These are phyloP conservation scores for Acanthisitta chloris DNA, from an alignment of 2,113 vertebrate species.

Conservation along the genomic window DNA sequence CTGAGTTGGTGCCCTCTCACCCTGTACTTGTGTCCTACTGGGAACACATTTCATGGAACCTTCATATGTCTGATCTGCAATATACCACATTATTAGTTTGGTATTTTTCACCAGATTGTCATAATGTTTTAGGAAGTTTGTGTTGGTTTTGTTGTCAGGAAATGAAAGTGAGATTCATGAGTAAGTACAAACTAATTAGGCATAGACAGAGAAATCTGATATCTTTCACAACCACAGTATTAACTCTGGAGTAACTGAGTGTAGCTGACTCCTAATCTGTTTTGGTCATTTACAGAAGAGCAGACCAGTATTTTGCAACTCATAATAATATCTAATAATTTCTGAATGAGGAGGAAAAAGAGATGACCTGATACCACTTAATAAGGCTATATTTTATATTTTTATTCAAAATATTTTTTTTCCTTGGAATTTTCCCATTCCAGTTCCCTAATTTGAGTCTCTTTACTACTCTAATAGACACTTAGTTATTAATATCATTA, in stretches of 20 bases:
- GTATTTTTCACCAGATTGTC: neutral
- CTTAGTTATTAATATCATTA: neutral
- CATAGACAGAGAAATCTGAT: neutral
- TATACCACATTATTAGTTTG: neutral
- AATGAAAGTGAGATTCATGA: neutral
- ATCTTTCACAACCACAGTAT: neutral
- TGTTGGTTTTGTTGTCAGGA: neutral
- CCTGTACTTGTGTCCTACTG: neutral
- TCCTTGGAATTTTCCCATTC: neutral
- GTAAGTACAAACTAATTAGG: neutral
- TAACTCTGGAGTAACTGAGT: neutral
- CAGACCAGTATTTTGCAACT: neutral
- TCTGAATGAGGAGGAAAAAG: neutral
- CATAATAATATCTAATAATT: neutral
- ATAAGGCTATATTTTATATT: neutral
- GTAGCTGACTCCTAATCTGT: neutral
- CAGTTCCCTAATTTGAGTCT: neutral
- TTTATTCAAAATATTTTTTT: slow-evolving; percentile 48
- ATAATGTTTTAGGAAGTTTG: neutral
- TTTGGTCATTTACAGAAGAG: neutral
- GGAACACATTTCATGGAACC: neutral
- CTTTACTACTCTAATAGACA: neutral
- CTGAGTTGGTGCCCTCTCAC: neutral
- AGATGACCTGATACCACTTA: neutral
- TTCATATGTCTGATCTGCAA: neutral